A percentile compares a stretch with the other conserved stretches of the same genome.
These are phyloP conservation scores for Urophycis tenuis DNA, from an alignment of 2,797 vertebrate genomes.

Conservation along the genomic window DNA sequence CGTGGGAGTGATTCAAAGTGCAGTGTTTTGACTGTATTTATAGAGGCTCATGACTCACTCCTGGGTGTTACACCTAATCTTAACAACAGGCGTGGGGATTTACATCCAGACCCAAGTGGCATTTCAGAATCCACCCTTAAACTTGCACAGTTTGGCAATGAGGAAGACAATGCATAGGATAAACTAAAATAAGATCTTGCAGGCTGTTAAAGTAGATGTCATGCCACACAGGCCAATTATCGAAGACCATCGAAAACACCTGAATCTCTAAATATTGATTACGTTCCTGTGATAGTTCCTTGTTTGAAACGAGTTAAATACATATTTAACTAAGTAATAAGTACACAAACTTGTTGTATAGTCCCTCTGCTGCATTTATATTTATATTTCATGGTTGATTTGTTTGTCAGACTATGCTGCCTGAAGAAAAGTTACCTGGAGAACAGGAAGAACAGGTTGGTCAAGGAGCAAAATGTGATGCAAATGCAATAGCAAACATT, in stretches of 20 bases:
- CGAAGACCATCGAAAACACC: too few species aligned
- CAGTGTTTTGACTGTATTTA: slow-evolving; percentile 36
- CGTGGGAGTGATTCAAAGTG: background rate
- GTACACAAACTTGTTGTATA: background rate
- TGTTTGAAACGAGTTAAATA: too few species aligned
- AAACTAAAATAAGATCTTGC: too few species aligned
- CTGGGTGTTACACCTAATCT: background rate
- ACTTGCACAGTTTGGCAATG: too few species aligned
- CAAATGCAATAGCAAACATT: background rate
- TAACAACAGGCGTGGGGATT: background rate
- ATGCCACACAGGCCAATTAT: too few species aligned
- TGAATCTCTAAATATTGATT: too few species aligned
- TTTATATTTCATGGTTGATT: background rate
- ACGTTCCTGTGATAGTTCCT: too few species aligned
- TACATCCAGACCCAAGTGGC: too few species aligned
- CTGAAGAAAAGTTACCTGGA: background rate
- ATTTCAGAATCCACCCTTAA: too few species aligned
- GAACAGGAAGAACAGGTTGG: background rate
- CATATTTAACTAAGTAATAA: too few species aligned
- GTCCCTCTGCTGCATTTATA: background rate
- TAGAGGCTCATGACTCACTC: slow-evolving; percentile 7
- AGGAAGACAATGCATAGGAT: too few species aligned
- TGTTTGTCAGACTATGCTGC: background rate
- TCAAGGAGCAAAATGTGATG: background rate
- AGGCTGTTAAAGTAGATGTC: too few species aligned